These are phyloP conservation scores for Cotesia congregata DNA, from an alignment of 2,888 invertebrate species.

Conservation along the genomic window DNA sequence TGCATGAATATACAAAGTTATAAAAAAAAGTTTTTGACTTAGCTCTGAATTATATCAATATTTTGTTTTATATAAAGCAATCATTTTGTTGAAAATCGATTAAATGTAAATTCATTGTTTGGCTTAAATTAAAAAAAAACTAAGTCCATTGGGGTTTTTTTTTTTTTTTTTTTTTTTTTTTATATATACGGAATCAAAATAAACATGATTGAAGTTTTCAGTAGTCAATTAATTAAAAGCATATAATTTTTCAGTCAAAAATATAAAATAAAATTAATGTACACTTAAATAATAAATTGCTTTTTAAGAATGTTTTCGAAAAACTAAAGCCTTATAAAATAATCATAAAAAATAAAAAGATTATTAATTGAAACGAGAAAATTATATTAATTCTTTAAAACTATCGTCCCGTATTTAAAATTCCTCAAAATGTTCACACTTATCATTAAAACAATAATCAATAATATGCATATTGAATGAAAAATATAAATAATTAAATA, in stretches of 20 bases:
- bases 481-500: conserved; percentile 1
- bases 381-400: not conserved
- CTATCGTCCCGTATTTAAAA: conserved; percentile 2
- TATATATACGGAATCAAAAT: too few relatives aligned
- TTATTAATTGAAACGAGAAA: not conserved
- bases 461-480: not conserved
- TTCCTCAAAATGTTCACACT: conserved; percentile 4
- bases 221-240: too few relatives aligned
- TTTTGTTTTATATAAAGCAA: not conserved
- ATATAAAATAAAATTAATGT: too few relatives aligned
- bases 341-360: not conserved
- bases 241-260: too few relatives aligned
- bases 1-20: conserved; percentile 58
- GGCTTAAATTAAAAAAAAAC: too few relatives aligned
- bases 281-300: conserved; percentile 17
- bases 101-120: too few relatives aligned
- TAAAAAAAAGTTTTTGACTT: conserved; percentile 49
- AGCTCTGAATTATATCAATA: conserved; percentile 15
- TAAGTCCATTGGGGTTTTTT: too few relatives aligned
- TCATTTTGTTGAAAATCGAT: not conserved
- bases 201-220: too few relatives aligned
- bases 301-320: not conserved
- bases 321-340: too few relatives aligned
- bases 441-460: not conserved
- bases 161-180: too few relatives aligned